phyloP scores from a whole-genome alignment of 2,113 vertebrate genomes.

The Phaetusa simplex region DNA sequence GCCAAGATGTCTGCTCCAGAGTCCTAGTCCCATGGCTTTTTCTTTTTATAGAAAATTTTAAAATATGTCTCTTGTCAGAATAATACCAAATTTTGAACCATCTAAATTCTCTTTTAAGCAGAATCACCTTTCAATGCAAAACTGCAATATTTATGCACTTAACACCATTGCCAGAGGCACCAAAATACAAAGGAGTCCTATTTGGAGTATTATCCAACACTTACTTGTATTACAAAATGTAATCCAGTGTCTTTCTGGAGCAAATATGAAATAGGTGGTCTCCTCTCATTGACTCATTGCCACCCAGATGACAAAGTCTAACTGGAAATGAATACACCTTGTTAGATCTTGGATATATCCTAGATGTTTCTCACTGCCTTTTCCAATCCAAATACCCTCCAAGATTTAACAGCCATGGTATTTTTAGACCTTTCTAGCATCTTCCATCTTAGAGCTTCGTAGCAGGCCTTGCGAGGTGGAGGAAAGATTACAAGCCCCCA shows the following conservation, averaged over 20 bases:
- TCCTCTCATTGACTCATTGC: not conserved
- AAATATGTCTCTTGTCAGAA: not conserved
- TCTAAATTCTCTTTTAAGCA: not conserved
- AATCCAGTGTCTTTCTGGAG: not conserved
- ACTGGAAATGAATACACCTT: not conserved
- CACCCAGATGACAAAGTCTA: not conserved
- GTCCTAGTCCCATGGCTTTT: not conserved
- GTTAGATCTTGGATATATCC: not conserved
- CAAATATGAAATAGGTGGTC: not conserved
- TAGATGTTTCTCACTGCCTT: not conserved
- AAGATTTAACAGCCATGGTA: not conserved
- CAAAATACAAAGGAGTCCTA: not conserved
- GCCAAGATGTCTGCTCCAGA: conserved; percentile 6
- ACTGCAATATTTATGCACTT: not conserved
- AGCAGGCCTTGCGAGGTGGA: not conserved
- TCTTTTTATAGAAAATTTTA: conserved; percentile 30
- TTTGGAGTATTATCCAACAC: not conserved
- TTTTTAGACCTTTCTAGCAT: conserved; percentile 1
- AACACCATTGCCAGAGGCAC: not conserved
- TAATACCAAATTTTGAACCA: not conserved
- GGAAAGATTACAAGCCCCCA: not conserved
- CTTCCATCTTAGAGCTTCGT: not conserved
- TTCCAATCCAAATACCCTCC: not conserved
- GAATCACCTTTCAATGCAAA: not conserved
- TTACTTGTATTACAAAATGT: not conserved